phyloP scores from a whole-genome alignment of 2,888 invertebrate species.

The Apamea sordens region DNA sequence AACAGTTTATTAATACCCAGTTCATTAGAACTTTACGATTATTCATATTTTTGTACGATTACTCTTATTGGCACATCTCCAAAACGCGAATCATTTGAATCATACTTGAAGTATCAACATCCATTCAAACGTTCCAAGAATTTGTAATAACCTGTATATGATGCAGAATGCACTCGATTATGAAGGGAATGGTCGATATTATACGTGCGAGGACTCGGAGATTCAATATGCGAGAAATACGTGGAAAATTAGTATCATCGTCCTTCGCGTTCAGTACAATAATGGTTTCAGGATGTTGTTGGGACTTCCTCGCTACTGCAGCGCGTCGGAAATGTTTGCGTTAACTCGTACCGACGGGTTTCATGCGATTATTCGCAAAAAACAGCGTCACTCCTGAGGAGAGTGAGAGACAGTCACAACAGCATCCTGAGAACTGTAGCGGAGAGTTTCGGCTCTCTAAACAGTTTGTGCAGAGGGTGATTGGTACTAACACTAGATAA shows the following conservation, averaged over 20 bases:
- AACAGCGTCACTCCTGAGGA: too few species aligned
- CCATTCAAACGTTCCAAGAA: slow-evolving; percentile 61
- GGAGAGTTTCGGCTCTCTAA: too few species aligned
- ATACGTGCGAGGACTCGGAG: slow-evolving; percentile 10
- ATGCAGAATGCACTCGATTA: slow-evolving; percentile 47
- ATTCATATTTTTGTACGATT: slow-evolving; percentile 55
- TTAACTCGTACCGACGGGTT: too few species aligned
- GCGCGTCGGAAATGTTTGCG: too few species aligned
- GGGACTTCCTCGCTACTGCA: too few species aligned
- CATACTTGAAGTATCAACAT: slow-evolving; percentile 65
- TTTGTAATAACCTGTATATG: slow-evolving; percentile 57
- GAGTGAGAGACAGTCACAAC: too few species aligned
- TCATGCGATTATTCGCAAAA: too few species aligned
- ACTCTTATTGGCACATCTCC: slow-evolving; percentile 73
- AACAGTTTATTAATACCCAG: slow-evolving; percentile 39
- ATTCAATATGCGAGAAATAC: slow-evolving; percentile 5
- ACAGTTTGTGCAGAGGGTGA: too few species aligned
- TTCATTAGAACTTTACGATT: slow-evolving; percentile 43
- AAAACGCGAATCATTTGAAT: slow-evolving; percentile 70
- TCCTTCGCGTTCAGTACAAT: too few species aligned
- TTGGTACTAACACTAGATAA: too few species aligned
- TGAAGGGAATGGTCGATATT: slow-evolving; percentile 40
- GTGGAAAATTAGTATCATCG: slow-evolving; percentile 1
- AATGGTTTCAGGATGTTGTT: too few species aligned
- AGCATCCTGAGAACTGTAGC: too few species aligned